Base-by-base conservation (phyloP, 1,140 invertebrate species). In the Drosophila santomea region DNA sequence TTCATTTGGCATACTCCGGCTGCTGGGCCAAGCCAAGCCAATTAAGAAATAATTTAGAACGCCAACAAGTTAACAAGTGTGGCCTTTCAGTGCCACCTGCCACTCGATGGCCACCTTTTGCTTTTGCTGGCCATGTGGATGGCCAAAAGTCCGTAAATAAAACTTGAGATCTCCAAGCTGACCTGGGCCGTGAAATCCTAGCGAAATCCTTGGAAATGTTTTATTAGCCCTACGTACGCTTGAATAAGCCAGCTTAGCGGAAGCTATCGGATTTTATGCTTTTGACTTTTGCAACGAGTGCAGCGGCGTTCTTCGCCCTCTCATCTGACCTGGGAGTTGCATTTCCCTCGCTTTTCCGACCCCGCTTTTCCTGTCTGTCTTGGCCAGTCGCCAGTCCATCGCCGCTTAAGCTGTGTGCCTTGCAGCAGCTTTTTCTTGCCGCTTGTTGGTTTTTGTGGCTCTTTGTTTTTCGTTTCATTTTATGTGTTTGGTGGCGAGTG, bases 181-280 rank as follows among this genome's bases (percentile, higher is more conserved):
- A 73, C 73, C 71, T 69, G 67, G 64, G 67, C 66, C 62, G 62
- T 67, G 50, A 68, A 89, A 89, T 90, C 80, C 84, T 56, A 68
- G 80, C 64, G 71, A 85, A 89, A 90, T 85, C 85, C 85, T 90
- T 85, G 89, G 86, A 89, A 90, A 89, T 89, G 85, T 89, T 89
- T 89, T 89, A 89, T 89, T 89, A 90, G 85, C 85, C 81, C 85
- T 78, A 74, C 80, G 80, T 90, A 81, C 86, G 85, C 85, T 81
- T 81, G 85, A 90, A 90, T 89, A 89, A 89, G 85, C 85, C 78
- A 85, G 85, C 85, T 89, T 89, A 89, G 85, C 85, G 85, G 85
- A 89, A 90, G 85, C 85, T 89, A 89, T 89, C 81, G 86, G 85
- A 89, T 89, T 89, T 89, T 90, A 89, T 90, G 85, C 85, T 90